These are phyloP conservation scores for Sinocyclocheilus rhinocerous DNA, from an alignment of 2,113 vertebrate genomes.

Conservation along the genomic window DNA sequence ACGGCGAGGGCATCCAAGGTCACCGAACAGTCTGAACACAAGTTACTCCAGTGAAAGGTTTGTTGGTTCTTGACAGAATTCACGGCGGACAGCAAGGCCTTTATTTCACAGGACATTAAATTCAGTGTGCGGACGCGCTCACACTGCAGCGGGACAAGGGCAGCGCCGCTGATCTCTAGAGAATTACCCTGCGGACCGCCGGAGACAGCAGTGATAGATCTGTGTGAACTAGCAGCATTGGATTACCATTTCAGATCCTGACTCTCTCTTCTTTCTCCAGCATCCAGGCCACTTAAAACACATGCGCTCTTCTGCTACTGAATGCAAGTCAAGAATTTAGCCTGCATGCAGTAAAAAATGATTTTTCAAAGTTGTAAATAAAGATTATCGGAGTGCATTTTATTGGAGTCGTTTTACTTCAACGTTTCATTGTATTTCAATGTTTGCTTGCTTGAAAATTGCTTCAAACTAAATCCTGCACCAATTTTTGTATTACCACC, in stretches of 20 bases:
- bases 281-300: background rate
- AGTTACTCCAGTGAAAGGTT: background rate
- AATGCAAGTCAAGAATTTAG: background rate
- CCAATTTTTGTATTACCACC: background rate
- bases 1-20: background rate
- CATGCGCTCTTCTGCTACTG: background rate
- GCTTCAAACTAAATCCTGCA: background rate
- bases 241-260: background rate
- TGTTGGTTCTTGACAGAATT: background rate
- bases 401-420: background rate
- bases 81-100: too few relatives aligned
- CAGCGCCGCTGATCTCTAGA: background rate
- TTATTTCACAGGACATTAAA: conserved; percentile 31
- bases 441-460: background rate
- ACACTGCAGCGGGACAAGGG: background rate
- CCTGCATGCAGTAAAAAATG: background rate
- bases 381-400: background rate
- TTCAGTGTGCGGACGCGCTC: background rate
- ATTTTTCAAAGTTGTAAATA: background rate
- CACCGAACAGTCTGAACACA: background rate
- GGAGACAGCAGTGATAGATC: conserved; percentile 9
- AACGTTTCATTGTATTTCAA: background rate
- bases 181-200: background rate
- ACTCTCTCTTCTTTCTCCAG: background rate
- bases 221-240: conserved; percentile 13